phyloP scores from a whole-genome alignment of 2,888 invertebrate species.

The Cabera pusaria region DNA sequence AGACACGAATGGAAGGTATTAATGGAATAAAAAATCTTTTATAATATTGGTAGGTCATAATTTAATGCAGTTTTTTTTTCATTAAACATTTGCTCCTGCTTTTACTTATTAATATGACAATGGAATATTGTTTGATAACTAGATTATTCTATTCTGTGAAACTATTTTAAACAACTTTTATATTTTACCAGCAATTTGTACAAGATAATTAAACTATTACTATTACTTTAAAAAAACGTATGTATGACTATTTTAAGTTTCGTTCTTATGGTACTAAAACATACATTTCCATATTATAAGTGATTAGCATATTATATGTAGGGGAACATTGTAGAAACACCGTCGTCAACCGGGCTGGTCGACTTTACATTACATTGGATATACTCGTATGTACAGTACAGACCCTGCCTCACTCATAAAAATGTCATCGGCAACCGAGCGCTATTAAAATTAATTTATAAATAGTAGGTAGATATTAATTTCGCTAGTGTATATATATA shows the following conservation, averaged over 20 bases:
- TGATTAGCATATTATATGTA: conserved; percentile 22
- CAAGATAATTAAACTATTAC: conserved; percentile 56
- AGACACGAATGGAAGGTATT: background rate
- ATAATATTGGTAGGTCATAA: conserved; percentile 82
- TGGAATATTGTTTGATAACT: conserved; percentile 83
- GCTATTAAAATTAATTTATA: conserved; percentile 24
- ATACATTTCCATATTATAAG: conserved; percentile 42
- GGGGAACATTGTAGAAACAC: conserved; percentile 33
- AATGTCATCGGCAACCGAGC: conserved; percentile 9
- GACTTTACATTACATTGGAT: conserved; percentile 14
- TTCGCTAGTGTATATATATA: conserved; percentile 18
- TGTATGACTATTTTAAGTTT: conserved; percentile 41
- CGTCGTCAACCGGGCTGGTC: conserved; percentile 13
- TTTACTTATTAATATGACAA: conserved; percentile 82
- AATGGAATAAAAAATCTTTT: conserved; percentile 58
- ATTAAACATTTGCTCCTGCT: conserved; percentile 79
- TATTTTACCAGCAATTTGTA: conserved; percentile 77
- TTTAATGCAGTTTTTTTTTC: conserved; percentile 80
- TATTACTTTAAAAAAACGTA: conserved; percentile 56
- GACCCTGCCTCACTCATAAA: conserved; percentile 30
- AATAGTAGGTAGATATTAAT: conserved; percentile 20
- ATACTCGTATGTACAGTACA: conserved; percentile 22
- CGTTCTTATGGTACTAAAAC: conserved; percentile 50
- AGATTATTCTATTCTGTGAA: conserved; percentile 78
- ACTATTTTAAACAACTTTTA: conserved; percentile 83